Base-by-base conservation (phyloP, 2,888 invertebrate species). In the Drosophila formosana region DNA sequence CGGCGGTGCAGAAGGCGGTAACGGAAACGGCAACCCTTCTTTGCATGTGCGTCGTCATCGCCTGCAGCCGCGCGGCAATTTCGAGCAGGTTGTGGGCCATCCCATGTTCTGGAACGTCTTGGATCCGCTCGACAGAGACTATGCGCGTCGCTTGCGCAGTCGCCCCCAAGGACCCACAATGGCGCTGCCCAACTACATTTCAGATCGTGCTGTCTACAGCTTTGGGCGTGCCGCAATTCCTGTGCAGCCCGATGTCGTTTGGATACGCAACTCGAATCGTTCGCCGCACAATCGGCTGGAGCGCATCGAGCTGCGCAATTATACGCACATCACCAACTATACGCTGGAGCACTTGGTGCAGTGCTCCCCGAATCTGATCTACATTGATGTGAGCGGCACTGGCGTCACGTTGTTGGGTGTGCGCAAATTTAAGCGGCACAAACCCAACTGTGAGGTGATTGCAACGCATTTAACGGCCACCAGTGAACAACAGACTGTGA, bases 341-440 rank as follows among this genome's bases (percentile, higher is more conserved):
- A 95, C 95, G 49, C 87, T 96, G 18, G 90, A 91, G 11, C 95
- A 95, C 88, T 90, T 96, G 53, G 94, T 94, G 0, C 93, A 93
- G 0, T 94, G 95, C 0, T 95, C 95, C 0, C 95, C 95, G 0
- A 90, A 93, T 61, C 89, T 96, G 11, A 89, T 92, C 6, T 92
- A 92, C 26, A 89, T 97, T 0, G 96, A 97, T 90, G 94, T 97
- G 1, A 94, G 94, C 0, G 94, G 95, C 0, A 96, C 96, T 0
- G 93, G 93, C 1, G 95, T 96, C 0, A 95, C 95, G 0, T 90
- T 90, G 5, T 84, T 91, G 0, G 96, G 95, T 0, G 93, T 96
- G 0, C 93, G 93, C n/a, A 91, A 92, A 0, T 96, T 96, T 73
- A 94, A 93, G 52, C 92, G 91, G 0, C 83, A 93, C 0, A 93